Base-by-base conservation (phyloP, 2,888 invertebrate species). In the Dromius quadrimaculatus region DNA sequence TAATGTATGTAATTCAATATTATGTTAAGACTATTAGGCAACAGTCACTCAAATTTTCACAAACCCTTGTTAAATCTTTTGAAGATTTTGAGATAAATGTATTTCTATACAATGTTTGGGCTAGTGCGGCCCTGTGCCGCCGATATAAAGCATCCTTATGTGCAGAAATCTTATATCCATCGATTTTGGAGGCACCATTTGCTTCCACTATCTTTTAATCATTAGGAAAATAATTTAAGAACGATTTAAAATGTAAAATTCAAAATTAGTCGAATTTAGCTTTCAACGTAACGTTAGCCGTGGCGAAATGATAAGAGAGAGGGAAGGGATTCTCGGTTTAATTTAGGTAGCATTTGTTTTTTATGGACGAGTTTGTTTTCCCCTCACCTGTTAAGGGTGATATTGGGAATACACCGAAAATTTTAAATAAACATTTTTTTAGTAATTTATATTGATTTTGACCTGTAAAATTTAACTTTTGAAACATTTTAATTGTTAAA, bases 281-380 rank as follows among this genome's bases (percentile, higher is more conserved):
- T n/a, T 11, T 28, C 4, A 28, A 36, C 36, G 11, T 36, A n/a
- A 3, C 36, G 36, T 2, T 1, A 6, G 36, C 36, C 36, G 3
- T 36, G 36, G 36, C n/a, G 11, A 36, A 11, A 36, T 36, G 36
- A 11, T n/a, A n/a, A n/a, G n/a, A n/a, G n/a, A n/a, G n/a, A 2
- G 36, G 36, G 36, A 8, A n/a, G 36, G 36, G n/a, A 36, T 11
- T 1, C 2, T 36, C 36, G n/a, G 36, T n/a, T 8, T 36, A 36
- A 36, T 36, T 36, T 36, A n/a, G 36, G 36, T 36, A 36, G 36
- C 36, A 36, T 36, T 36, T 36, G 36, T 36, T 36, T 36, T 36
- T 36, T 36, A 36, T 36, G 2, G 36, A 2, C n/a, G 8, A 36
- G 36, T 11, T n/a, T n/a, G n/a, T n/a, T n/a, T n/a, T n/a, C n/a